Evolutionary conservation across 1,140 invertebrate genomes (phyloP), one percentile per base, ranked within the genome.

Genomic region (Babylonia areolata): DNA sequence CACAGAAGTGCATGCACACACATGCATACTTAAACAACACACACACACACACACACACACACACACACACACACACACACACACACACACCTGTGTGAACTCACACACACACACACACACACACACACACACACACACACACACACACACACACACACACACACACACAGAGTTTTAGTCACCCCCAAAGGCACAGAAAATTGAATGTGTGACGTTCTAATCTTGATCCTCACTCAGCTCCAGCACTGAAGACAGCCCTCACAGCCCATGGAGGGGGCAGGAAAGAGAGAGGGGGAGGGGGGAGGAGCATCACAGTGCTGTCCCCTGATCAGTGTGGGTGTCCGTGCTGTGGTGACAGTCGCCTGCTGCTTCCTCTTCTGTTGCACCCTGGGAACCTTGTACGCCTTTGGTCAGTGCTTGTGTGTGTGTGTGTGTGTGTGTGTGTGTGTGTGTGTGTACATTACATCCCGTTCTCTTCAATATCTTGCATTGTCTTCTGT

Each of bases 1-100:
- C 58, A 64, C 58, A 64, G 15, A 64, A 12, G 28, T 23, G 28
- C 58, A n/a, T 23, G 17, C 58, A 64, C 58, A 64, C 58, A 64
- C 58, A 64, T 23, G 28, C 58, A 64, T 23, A 64, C 58, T 0
- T 23, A 64, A 6, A 64, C 58, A 64, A n/a, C 58, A 64, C 58
- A 64, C 58, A 64, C 58, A 64, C 58, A 64, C 58, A 64, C 58
- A 64, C 58, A 64, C 58, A 64, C 58, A 64, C 58, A 64, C 9
- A 9, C 58, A 64, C 9, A 64, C 58, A 64, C 20, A 64, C 20
- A 23, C 58, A 64, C 20, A 9, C 58, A 64, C 58, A 64, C 20
- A 64, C 58, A 64, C 58, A 64, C 20, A 23, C 58, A 64, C 58
- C n/a, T n/a, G n/a, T n/a, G n/a, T n/a, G n/a, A n/a, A n/a, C n/a